Evolutionary conservation across 1,140 invertebrate genomes (phyloP).

Genomic region (Drosophila funebris): DNA sequence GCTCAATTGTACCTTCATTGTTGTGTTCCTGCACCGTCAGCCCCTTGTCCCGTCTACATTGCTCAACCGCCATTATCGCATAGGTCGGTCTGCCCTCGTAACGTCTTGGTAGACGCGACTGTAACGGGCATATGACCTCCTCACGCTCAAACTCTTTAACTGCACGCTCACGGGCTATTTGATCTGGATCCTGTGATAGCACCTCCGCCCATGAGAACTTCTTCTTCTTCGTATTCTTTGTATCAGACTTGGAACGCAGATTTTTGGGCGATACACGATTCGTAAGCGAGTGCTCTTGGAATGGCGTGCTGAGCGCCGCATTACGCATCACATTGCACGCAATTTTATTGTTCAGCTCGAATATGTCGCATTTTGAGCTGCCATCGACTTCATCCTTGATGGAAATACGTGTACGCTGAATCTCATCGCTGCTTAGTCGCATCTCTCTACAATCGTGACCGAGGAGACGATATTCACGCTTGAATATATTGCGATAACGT

Average conservation of each 20-base stretch:
- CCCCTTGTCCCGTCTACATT: slow-evolving; percentile 62
- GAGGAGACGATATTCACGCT: slow-evolving; percentile 85
- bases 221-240: slow-evolving; percentile 72
- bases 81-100: slow-evolving; percentile 80
- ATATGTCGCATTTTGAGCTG: slow-evolving; percentile 66
- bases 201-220: slow-evolving; percentile 83
- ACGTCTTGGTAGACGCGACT: slow-evolving; percentile 60
- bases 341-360: slow-evolving; percentile 69
- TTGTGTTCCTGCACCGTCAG: slow-evolving; percentile 60
- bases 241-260: slow-evolving; percentile 80
- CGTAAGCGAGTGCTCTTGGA: slow-evolving; percentile 73
- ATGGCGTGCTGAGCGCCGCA: slow-evolving; percentile 61
- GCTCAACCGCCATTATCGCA: slow-evolving; percentile 76
- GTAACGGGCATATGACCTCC: slow-evolving; percentile 65
- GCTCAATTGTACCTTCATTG: slow-evolving; percentile 18
- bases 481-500: slow-evolving; percentile 86
- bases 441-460: slow-evolving; percentile 84
- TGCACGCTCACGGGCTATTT: slow-evolving; percentile 80
- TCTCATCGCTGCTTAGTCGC: slow-evolving; percentile 84
- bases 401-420: slow-evolving; percentile 50
- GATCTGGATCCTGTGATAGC: slow-evolving; percentile 81
- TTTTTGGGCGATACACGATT: slow-evolving; percentile 83
- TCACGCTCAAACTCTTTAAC: slow-evolving; percentile 83
- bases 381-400: slow-evolving; percentile 68
- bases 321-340: slow-evolving; percentile 51